Conservation (phyloP, 1,140 invertebrate genomes). For the Latrodectus geometricus region DNA sequence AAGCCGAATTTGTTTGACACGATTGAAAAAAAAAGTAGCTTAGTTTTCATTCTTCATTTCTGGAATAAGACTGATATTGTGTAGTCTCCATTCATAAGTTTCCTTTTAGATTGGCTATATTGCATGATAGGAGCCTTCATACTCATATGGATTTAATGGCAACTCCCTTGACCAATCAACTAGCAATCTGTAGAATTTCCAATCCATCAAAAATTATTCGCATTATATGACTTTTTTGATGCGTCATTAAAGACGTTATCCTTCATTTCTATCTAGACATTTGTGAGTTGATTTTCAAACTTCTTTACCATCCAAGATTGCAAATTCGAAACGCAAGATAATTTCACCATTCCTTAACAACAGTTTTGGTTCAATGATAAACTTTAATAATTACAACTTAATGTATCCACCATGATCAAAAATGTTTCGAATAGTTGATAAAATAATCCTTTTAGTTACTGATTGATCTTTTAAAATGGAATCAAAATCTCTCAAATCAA, state of each 20-base stretch:
- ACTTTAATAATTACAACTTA: background rate
- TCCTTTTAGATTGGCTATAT: background rate
- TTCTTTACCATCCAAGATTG: background rate
- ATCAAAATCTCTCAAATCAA: background rate
- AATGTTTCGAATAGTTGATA: background rate
- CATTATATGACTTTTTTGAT: too few species aligned
- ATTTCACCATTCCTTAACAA: background rate
- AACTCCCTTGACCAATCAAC: background rate
- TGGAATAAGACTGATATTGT: constrained; percentile 13
- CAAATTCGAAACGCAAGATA: background rate
- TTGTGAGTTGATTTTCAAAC: background rate
- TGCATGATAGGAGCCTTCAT: constrained; percentile 1
- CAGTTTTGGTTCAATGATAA: background rate
- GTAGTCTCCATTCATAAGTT: background rate
- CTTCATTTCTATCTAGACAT: too few species aligned
- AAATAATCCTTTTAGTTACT: too few species aligned
- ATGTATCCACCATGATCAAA: background rate
- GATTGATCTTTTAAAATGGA: too few species aligned
- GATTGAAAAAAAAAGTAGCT: constrained; percentile 3
- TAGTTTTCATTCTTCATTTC: background rate
- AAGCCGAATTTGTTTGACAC: background rate
- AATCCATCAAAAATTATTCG: too few species aligned
- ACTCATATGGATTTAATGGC: background rate
- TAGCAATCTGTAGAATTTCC: too few species aligned
- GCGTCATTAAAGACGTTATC: too few species aligned